phyloP scores from a whole-genome alignment of 1,140 invertebrate genomes.

The Hylyphantes graminicola region DNA sequence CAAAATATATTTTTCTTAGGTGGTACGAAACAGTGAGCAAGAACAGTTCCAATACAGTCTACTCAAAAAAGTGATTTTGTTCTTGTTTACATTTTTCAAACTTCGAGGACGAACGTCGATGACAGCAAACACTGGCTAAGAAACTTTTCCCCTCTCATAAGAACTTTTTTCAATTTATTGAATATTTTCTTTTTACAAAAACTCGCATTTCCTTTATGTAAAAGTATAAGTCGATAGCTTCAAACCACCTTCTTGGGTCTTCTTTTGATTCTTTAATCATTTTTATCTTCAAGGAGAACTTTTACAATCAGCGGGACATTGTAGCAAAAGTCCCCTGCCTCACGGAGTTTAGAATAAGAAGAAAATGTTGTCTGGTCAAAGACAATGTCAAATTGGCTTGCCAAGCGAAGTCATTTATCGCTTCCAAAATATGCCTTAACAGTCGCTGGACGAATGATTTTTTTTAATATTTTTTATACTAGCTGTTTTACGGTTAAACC shows the following conservation, averaged over 20 bases:
- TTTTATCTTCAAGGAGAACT: neutral
- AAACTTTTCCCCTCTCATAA: slow-evolving; percentile 4
- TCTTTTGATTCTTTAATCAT: neutral
- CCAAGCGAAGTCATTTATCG: no score
- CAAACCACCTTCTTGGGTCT: neutral
- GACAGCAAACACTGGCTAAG: neutral
- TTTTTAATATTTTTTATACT: no score
- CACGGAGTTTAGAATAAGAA: no score
- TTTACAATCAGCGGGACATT: neutral
- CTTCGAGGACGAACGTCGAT: neutral
- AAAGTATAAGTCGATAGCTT: neutral
- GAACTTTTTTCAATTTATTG: slow-evolving; percentile 21
- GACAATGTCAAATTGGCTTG: no score
- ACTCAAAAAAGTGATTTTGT: slow-evolving; percentile 12
- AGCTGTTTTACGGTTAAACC: no score
- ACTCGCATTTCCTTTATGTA: slow-evolving; percentile 3
- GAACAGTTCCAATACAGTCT: slow-evolving; percentile 9
- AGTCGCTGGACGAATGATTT: no score
- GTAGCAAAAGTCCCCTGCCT: no score
- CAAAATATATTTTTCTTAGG: slow-evolving; percentile 3
- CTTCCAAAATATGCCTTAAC: no score
- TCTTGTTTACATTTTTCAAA: slow-evolving; percentile 24
- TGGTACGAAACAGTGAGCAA: neutral
- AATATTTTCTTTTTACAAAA: slow-evolving; percentile 6
- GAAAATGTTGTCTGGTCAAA: no score